Evolutionary conservation across 2,113 vertebrate genomes (phyloP).

Genomic region (Oreochromis aureus): DNA sequence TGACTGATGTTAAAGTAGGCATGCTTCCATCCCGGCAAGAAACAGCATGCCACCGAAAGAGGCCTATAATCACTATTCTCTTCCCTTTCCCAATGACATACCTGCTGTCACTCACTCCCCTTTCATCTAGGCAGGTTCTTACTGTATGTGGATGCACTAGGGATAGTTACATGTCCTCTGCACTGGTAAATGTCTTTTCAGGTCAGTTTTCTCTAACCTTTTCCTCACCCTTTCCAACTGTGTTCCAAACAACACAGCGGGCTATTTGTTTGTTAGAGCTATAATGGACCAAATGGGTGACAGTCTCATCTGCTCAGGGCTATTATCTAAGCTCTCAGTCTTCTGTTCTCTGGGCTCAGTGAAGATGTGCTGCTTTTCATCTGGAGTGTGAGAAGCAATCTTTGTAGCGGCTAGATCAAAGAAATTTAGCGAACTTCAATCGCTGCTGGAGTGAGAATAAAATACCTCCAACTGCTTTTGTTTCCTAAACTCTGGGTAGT

Average conservation of each 20-base stretch:
- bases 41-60: slow-evolving; percentile 10
- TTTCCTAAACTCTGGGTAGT: slow-evolving; percentile 1
- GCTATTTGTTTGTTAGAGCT: slow-evolving; percentile 43
- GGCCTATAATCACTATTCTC: slow-evolving; percentile 15
- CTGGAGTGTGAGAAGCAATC: slow-evolving; percentile 26
- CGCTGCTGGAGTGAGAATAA: slow-evolving; percentile 34
- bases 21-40: slow-evolving; percentile 29
- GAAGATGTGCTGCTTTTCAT: slow-evolving; percentile 50
- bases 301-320: slow-evolving; percentile 44
- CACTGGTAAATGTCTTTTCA: slow-evolving; percentile 7
- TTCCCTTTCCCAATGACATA: slow-evolving; percentile 34
- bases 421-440: slow-evolving; percentile 50
- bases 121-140: slow-evolving; percentile 21
- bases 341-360: slow-evolving; percentile 19
- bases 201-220: slow-evolving; percentile 26
- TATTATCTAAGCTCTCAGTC: slow-evolving; percentile 56
- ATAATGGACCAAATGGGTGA: slow-evolving; percentile 55
- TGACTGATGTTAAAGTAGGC: slow-evolving; percentile 39
- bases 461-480: slow-evolving; percentile 44
- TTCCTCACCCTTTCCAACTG: neutral
- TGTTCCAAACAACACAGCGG: slow-evolving; percentile 28
- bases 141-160: neutral
- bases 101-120: slow-evolving; percentile 23
- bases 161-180: neutral
- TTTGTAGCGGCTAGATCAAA: slow-evolving; percentile 62